phyloP scores from a whole-genome alignment of 2,888 invertebrate species.

The Axea sp. region DNA sequence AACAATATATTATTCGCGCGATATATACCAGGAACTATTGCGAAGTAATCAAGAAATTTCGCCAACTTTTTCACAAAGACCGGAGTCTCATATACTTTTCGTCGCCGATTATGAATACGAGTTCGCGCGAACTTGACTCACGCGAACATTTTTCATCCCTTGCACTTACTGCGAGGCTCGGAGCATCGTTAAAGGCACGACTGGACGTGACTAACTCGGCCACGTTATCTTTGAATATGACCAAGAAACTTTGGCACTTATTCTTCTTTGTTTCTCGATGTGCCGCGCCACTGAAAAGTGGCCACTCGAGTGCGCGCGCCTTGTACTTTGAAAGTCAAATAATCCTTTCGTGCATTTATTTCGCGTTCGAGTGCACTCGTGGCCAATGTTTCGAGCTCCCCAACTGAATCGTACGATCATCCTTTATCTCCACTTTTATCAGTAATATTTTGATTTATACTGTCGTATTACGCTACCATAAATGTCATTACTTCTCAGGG shows the following conservation, averaged over 20 bases:
- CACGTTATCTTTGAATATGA: slow-evolving; percentile 60
- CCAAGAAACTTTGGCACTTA: slow-evolving; percentile 56
- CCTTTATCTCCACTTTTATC: slow-evolving; percentile 12
- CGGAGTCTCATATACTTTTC: slow-evolving; percentile 44
- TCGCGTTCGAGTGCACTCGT: slow-evolving; percentile 31
- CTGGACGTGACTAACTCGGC: slow-evolving; percentile 60
- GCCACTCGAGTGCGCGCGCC: slow-evolving; percentile 31
- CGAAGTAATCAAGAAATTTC: slow-evolving; percentile 54
- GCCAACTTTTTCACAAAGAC: slow-evolving; percentile 42
- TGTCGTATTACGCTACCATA: not conserved
- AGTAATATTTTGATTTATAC: slow-evolving; percentile 24
- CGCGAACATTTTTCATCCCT: slow-evolving; percentile 52
- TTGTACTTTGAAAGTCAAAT: slow-evolving; percentile 57
- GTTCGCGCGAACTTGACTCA: slow-evolving; percentile 53
- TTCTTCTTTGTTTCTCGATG: slow-evolving; percentile 57
- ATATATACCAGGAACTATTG: slow-evolving; percentile 43
- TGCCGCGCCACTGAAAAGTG: slow-evolving; percentile 47
- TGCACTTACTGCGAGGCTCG: slow-evolving; percentile 9
- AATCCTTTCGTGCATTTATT: slow-evolving; percentile 45
- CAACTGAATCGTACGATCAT: slow-evolving; percentile 1
- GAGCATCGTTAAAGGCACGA: slow-evolving; percentile 54
- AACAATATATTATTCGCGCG: slow-evolving; percentile 40
- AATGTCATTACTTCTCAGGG: slow-evolving; percentile 7
- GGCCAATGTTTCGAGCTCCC: slow-evolving; percentile 23
- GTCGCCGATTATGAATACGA: slow-evolving; percentile 61